phyloP scores from a whole-genome alignment of 2,888 invertebrate genomes.

The Merodon equestris region DNA sequence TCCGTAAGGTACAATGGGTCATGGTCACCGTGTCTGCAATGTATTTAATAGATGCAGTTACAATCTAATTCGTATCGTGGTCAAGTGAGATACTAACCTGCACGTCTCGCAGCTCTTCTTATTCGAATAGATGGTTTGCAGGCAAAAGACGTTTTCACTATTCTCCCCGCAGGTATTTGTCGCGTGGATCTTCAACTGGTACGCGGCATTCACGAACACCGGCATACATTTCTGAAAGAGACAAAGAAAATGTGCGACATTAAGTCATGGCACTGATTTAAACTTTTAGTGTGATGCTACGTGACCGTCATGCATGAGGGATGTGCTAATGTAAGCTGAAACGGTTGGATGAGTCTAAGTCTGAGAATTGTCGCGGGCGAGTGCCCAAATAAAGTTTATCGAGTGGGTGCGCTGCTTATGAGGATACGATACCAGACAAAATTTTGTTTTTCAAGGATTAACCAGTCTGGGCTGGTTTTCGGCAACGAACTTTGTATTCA shows the following conservation, averaged over 20 bases:
- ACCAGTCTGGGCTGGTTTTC: no score
- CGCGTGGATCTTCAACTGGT: conserved; percentile 91
- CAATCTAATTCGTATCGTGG: conserved; percentile 41
- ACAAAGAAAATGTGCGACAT: conserved; percentile 1
- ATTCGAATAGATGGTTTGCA: conserved; percentile 90
- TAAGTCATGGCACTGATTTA: conserved; percentile 27
- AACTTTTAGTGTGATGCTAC: conserved; percentile 36
- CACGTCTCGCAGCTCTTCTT: conserved; percentile 91
- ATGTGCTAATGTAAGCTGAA: conserved; percentile 23
- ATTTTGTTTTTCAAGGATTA: no score
- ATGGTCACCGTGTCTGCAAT: conserved; percentile 81
- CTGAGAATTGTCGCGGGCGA: no score
- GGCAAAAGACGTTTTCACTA: conserved; percentile 90
- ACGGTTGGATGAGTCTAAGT: no score
- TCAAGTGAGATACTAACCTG: conserved; percentile 78
- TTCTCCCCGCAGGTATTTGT: conserved; percentile 97
- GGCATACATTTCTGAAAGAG: conserved; percentile 92
- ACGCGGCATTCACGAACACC: conserved; percentile 98
- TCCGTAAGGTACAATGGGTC: conserved; percentile 91
- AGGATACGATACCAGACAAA: no score
- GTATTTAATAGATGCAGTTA: conserved; percentile 13
- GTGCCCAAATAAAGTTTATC: no score
- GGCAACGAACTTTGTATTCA: no score
- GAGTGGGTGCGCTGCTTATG: no score
- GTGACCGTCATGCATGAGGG: conserved; percentile 46